These are phyloP conservation scores for Plodia interpunctella DNA, from an alignment of 1,140 invertebrate genomes.

Conservation along the genomic window DNA sequence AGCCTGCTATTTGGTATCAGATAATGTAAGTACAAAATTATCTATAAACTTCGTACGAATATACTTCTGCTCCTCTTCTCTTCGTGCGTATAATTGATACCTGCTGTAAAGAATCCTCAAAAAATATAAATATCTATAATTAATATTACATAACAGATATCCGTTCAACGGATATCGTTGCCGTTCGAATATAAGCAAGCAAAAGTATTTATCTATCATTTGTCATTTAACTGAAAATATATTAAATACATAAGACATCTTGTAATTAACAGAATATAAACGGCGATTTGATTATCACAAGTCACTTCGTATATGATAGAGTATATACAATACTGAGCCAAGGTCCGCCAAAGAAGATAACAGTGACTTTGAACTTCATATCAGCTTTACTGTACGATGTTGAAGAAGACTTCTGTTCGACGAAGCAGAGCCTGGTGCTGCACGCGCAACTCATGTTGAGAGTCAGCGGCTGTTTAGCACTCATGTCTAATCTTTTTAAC, in stretches of 20 bases:
- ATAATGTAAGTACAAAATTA: slow-evolving; percentile 33
- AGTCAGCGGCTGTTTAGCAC: slow-evolving; percentile 31
- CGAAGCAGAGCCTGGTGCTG: slow-evolving; percentile 21
- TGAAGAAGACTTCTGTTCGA: slow-evolving; percentile 15
- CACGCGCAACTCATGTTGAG: slow-evolving; percentile 47
- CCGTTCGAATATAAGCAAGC: no score
- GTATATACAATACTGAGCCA: slow-evolving; percentile 34
- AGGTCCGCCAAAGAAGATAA: slow-evolving; percentile 34
- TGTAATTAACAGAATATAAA: slow-evolving; percentile 25
- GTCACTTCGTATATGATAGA: slow-evolving; percentile 41
- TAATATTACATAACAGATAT: no score
- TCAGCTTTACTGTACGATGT: slow-evolving; percentile 36
- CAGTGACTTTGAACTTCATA: slow-evolving; percentile 46
- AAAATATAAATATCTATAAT: no score
- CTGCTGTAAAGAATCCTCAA: no score
- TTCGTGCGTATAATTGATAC: no score
- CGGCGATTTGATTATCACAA: slow-evolving; percentile 39
- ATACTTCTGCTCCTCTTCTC: no score
- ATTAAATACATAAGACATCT: not conserved
- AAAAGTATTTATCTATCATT: no score
- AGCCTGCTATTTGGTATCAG: slow-evolving; percentile 32
- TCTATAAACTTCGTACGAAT: no score
- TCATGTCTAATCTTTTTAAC: slow-evolving; percentile 31
- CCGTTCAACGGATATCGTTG: no score
- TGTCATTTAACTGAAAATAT: no score